Conservation (phyloP, 2,113 vertebrate species). For the Malurus cyaneus region DNA sequence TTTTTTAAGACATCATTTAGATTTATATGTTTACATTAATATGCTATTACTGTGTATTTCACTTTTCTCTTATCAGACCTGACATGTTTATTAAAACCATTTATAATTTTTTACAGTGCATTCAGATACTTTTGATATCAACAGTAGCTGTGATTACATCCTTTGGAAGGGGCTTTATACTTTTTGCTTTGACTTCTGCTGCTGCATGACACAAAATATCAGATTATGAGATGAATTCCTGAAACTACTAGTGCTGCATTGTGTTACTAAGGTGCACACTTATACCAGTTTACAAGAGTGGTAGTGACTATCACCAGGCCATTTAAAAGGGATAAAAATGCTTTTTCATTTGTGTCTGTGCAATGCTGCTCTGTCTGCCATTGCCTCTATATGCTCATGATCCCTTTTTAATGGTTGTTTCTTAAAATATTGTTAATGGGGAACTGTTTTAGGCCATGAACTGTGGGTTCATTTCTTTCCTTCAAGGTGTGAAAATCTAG, state of each 20-base stretch:
- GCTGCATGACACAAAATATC: not conserved
- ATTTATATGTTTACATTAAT: not conserved
- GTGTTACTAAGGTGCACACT: not conserved
- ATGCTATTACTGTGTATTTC: not conserved
- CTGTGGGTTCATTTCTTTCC: not conserved
- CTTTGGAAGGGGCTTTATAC: not conserved
- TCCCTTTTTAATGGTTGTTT: not conserved
- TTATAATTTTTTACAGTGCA: not conserved
- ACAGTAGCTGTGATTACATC: not conserved
- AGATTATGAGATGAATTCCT: not conserved
- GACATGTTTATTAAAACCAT: constrained; percentile 9
- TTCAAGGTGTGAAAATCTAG: not conserved
- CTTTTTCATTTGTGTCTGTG: not conserved
- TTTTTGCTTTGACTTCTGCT: not conserved
- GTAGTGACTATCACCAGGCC: not conserved
- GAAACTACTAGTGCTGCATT: not conserved
- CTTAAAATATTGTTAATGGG: not conserved
- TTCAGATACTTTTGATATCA: not conserved
- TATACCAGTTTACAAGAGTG: not conserved
- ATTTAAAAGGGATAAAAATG: not conserved
- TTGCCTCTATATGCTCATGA: not conserved
- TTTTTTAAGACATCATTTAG: not conserved
- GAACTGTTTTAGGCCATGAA: not conserved
- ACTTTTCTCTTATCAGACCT: not conserved
- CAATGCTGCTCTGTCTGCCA: not conserved